A percentile compares a stretch with the other conserved stretches of the same genome.
These are phyloP conservation scores for Nebria brevicollis DNA, from an alignment of 2,888 invertebrate species.

Conservation along the genomic window DNA sequence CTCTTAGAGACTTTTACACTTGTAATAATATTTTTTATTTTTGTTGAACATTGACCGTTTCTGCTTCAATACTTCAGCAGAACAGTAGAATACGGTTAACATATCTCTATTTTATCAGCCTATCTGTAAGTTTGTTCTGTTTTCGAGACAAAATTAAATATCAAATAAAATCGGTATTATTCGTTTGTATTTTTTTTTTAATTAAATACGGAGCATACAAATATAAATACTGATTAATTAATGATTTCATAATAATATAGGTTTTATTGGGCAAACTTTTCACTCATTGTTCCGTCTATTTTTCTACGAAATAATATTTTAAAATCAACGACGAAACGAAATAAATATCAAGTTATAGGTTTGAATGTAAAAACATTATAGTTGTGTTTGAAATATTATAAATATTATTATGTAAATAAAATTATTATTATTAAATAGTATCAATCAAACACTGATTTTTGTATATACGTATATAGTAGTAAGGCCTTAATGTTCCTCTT, in stretches of 20 bases:
- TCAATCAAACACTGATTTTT: slow-evolving; percentile 38
- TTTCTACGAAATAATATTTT: slow-evolving; percentile 56
- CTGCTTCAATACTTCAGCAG: neutral
- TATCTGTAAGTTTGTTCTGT: slow-evolving; percentile 30
- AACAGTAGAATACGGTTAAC: neutral
- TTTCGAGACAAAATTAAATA: slow-evolving; percentile 28
- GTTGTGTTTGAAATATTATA: slow-evolving; percentile 56
- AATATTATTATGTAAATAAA: slow-evolving; percentile 47
- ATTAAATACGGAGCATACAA: too few relatives aligned
- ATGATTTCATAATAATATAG: neutral
- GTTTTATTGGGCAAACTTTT: slow-evolving; percentile 52
- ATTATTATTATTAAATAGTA: slow-evolving; percentile 42
- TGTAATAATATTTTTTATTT: neutral
- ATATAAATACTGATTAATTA: neutral
- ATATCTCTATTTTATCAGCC: slow-evolving; percentile 11
- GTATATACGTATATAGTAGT: neutral
- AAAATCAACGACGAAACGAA: slow-evolving; percentile 45
- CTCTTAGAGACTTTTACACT: slow-evolving; percentile 40
- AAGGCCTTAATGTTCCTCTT: too few relatives aligned
- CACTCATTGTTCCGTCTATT: slow-evolving; percentile 55
- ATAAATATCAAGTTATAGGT: slow-evolving; percentile 50
- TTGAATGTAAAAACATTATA: slow-evolving; percentile 52
- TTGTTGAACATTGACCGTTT: too few relatives aligned
- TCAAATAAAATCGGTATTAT: slow-evolving; percentile 25
- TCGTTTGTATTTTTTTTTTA: too few relatives aligned